These are phyloP conservation scores for Chelmon rostratus DNA, from an alignment of 2,797 vertebrate genomes.

Conservation along the genomic window DNA sequence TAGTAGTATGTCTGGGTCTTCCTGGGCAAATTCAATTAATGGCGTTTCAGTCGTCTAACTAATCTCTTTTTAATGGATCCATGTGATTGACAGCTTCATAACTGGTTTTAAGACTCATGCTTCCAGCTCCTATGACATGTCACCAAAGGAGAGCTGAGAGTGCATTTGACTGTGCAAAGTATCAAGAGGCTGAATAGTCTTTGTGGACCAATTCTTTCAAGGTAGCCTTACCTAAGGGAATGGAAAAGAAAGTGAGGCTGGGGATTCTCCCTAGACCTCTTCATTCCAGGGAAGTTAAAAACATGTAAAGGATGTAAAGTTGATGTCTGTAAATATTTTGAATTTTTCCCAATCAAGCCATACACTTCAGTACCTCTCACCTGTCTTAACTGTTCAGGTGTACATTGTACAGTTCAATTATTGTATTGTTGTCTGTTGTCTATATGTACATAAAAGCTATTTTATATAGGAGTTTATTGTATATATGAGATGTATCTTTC, in stretches of 20 bases:
- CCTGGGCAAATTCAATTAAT: slow-evolving; percentile 63
- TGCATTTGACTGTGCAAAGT: slow-evolving; percentile 65
- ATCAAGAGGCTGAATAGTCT: slow-evolving; percentile 60
- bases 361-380: slow-evolving; percentile 91
- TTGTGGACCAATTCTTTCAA: slow-evolving; percentile 76
- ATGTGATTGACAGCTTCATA: slow-evolving; percentile 63
- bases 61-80: slow-evolving; percentile 65
- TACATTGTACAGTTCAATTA: slow-evolving; percentile 87
- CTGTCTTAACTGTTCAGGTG: slow-evolving; percentile 88
- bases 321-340: slow-evolving; percentile 85
- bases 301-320: slow-evolving; percentile 82
- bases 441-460: slow-evolving; percentile 89
- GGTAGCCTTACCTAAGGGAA: slow-evolving; percentile 77
- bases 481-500: slow-evolving; percentile 88
- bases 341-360: slow-evolving; percentile 88
- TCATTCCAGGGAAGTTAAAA: slow-evolving; percentile 88
- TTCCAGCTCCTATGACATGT: slow-evolving; percentile 57
- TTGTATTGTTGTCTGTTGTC: slow-evolving; percentile 83
- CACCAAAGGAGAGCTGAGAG: slow-evolving; percentile 73
- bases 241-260: slow-evolving; percentile 66
- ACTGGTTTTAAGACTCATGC: slow-evolving; percentile 62
- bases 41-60: slow-evolving; percentile 56
- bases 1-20: slow-evolving; percentile 61
- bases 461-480: slow-evolving; percentile 89
- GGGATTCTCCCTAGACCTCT: slow-evolving; percentile 65